Conservation (phyloP, 2,113 vertebrate genomes). For the Spea multiplicata region DNA sequence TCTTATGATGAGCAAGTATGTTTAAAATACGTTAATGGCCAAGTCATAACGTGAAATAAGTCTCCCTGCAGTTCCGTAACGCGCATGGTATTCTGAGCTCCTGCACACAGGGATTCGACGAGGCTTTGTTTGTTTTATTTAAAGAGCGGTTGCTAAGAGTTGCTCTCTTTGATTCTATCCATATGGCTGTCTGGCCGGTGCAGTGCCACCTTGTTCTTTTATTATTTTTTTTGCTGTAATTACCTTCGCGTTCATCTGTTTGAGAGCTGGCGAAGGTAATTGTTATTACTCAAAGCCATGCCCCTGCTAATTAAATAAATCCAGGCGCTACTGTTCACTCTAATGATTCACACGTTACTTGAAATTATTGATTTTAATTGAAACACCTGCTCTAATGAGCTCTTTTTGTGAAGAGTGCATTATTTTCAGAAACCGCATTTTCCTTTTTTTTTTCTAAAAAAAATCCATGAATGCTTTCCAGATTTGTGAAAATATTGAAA, state of each 20-base stretch:
- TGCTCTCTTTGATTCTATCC: neutral
- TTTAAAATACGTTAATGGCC: neutral
- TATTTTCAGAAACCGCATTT: no score
- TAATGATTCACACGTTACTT: neutral
- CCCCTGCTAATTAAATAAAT: slow-evolving; percentile 27
- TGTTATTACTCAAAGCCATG: slow-evolving; percentile 6
- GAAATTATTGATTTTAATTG: slow-evolving; percentile 36
- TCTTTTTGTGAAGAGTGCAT: no score
- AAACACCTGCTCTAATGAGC: slow-evolving; percentile 23
- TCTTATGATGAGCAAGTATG: neutral
- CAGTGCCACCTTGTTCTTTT: neutral
- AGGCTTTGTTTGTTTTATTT: neutral
- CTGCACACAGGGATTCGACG: neutral
- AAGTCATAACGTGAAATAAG: neutral
- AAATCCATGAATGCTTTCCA: no score
- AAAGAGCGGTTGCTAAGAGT: slow-evolving; percentile 30
- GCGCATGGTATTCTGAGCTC: neutral
- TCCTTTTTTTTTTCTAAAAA: no score
- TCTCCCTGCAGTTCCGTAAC: neutral
- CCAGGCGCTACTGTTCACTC: slow-evolving; percentile 7
- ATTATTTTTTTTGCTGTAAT: slow-evolving; percentile 9
- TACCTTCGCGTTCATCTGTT: slow-evolving; percentile 3
- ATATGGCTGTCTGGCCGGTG: neutral
- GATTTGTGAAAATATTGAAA: no score
- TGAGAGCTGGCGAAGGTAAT: slow-evolving; percentile 23